These are phyloP conservation scores for Drosophila antonietae DNA, from an alignment of 2,888 invertebrate species.

Conservation along the genomic window DNA sequence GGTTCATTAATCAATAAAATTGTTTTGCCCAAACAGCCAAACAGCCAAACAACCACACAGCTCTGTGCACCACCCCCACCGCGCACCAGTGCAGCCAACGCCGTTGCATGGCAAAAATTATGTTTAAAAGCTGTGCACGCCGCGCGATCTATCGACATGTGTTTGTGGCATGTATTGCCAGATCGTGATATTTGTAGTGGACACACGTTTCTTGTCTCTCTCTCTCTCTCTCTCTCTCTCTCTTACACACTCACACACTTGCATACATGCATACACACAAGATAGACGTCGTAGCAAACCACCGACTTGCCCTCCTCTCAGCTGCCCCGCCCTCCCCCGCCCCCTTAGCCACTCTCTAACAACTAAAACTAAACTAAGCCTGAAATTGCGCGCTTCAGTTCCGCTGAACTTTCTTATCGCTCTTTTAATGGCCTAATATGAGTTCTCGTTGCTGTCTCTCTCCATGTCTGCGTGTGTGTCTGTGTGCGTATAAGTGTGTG, in stretches of 20 bases:
- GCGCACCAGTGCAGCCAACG: not conserved
- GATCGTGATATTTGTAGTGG: conserved; percentile 78
- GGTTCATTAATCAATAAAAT: conserved; percentile 85
- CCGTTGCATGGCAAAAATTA: conserved; percentile 57
- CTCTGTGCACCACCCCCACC: not conserved
- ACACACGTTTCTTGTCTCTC: conserved; percentile 60
- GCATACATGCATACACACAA: not conserved
- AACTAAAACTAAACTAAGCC: conserved; percentile 71
- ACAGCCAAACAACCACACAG: conserved; percentile 8
- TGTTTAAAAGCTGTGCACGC: conserved; percentile 72
- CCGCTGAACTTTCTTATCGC: conserved; percentile 81
- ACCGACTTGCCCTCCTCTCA: not conserved
- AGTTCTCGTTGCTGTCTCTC: conserved; percentile 48
- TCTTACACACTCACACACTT: no score
- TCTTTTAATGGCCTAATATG: conserved; percentile 80
- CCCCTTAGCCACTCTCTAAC: conserved; percentile 8
- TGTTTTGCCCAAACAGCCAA: conserved; percentile 64
- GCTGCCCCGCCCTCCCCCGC: not conserved
- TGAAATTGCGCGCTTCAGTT: conserved; percentile 79
- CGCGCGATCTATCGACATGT: conserved; percentile 67
- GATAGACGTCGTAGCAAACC: conserved; percentile 20
- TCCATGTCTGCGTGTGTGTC: not conserved
- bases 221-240: not conserved
- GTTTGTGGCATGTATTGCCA: conserved; percentile 68
- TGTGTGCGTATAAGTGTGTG: not conserved